Base-by-base conservation (phyloP, 2,113 vertebrate species). In the Lophotis ruficrista region DNA sequence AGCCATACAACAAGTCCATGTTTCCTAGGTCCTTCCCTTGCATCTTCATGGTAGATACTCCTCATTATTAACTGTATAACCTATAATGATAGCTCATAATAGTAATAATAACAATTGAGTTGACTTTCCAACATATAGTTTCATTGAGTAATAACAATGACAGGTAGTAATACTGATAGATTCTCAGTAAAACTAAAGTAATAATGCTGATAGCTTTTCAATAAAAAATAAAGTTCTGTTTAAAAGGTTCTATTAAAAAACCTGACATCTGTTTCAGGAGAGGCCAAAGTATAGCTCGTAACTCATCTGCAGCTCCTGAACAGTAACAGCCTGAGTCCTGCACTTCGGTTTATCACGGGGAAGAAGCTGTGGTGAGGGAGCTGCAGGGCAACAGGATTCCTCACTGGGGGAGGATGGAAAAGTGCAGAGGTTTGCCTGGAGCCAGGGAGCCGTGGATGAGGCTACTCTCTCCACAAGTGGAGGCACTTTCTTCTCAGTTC, bases 371-470 rank as follows among this genome's bases (percentile, higher is more conserved):
- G 9, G 9, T 41, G 38, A 3, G 5, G n/a, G 20, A 87, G 16
- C 58, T 60, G n/a, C 23, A 37, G 47, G 17, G 7, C 23, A 43
- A 9, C 38, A 9, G 7, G 5, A 6, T 76, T 7, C 18, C 10
- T 62, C 43, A 12, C 7, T 41, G 18, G 14, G 5, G 13, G 13
- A 62, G 8, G 18, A 68, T 25, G 33, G 50, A 64, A n/a, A 56
- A 77, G 23, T 47, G 16, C 25, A 83, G 65, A 53, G 9, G 22
- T 58, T 78, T 4, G 1, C 13, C 6, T 25, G 65, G 30, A 83
- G 22, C 12, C 4, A 2, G 28, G 13, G 18, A 68, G 6, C 9
- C 0, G 0, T 21, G 18, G 6, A 27, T 45, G 51, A 7, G 38
- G 10, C 3, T 80, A 24, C 14, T 68, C 12, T 62, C 15, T 20